Evolutionary conservation across 2,113 vertebrate species (phyloP).

Genomic region (Phaetusa simplex): DNA sequence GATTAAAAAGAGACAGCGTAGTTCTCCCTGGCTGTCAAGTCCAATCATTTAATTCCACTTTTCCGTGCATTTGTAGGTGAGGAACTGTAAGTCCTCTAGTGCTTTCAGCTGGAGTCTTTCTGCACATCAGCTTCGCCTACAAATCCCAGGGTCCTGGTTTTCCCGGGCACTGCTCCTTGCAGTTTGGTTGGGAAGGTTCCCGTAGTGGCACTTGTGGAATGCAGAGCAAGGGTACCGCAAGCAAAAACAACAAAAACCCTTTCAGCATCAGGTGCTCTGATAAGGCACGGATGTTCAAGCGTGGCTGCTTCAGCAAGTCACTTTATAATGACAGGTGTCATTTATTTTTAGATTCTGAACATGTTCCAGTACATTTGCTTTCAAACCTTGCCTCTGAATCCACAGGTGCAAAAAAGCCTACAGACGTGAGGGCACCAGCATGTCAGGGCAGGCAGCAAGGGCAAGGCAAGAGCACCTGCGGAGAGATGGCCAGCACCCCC

Average conservation of each 20-base stretch:
- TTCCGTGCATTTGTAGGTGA: slow-evolving; percentile 25
- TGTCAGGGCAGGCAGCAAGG: not conserved
- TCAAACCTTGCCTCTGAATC: slow-evolving; percentile 6
- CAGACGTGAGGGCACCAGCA: not conserved
- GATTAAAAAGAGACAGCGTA: slow-evolving; percentile 16
- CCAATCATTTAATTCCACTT: slow-evolving; percentile 56
- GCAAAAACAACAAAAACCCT: not conserved
- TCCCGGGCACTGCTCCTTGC: not conserved
- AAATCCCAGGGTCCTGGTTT: not conserved
- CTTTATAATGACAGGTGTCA: not conserved
- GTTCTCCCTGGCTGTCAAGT: not conserved
- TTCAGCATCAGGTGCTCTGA: not conserved
- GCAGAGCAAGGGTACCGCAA: not conserved
- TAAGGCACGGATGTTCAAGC: not conserved
- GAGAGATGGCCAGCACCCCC: not conserved
- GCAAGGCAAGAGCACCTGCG: not conserved
- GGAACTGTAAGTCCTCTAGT: slow-evolving; percentile 2
- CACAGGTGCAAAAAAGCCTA: not conserved
- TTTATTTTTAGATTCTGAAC: slow-evolving; percentile 45
- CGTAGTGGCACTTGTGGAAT: not conserved
- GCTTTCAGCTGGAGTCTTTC: slow-evolving; percentile 2
- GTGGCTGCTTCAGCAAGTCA: not conserved
- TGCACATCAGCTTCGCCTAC: not conserved
- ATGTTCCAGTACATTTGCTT: not conserved
- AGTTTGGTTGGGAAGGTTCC: not conserved